Conservation (phyloP, 2,797 vertebrate genomes). For the Sciurus vulgaris region DNA sequence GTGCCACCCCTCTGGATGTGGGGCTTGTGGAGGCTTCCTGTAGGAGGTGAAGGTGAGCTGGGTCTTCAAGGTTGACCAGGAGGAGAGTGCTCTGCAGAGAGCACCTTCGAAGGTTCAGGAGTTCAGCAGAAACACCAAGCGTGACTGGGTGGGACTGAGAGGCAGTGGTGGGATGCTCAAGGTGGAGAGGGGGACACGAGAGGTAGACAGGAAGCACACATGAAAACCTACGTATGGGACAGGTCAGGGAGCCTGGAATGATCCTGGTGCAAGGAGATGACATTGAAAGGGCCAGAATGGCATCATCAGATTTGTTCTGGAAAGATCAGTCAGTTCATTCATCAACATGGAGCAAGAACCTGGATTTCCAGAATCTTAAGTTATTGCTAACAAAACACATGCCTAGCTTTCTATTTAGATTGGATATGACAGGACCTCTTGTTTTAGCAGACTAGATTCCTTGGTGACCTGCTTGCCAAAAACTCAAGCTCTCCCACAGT, state of each 20-base stretch:
- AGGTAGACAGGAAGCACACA: no score
- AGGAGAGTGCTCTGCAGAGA: background rate
- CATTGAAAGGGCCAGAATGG: background rate
- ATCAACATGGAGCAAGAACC: background rate
- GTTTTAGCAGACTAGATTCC: background rate
- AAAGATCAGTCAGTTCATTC: background rate
- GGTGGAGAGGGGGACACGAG: background rate
- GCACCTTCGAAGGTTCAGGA: background rate
- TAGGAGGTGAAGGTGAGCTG: background rate
- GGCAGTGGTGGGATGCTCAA: background rate
- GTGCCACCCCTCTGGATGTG: background rate
- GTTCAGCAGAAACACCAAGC: background rate
- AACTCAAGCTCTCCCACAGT: background rate
- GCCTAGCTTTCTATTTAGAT: background rate
- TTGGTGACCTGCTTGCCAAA: background rate
- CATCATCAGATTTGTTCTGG: background rate
- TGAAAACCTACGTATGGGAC: background rate
- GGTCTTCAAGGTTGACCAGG: background rate
- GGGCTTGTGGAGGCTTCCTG: background rate
- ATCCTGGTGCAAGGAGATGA: background rate
- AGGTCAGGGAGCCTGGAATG: background rate
- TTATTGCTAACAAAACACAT: background rate
- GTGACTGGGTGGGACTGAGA: background rate
- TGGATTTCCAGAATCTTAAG: background rate
- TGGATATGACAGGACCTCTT: background rate